These are phyloP conservation scores for Phyllotreta striolata DNA, from an alignment of 2,888 invertebrate species.

Conservation along the genomic window DNA sequence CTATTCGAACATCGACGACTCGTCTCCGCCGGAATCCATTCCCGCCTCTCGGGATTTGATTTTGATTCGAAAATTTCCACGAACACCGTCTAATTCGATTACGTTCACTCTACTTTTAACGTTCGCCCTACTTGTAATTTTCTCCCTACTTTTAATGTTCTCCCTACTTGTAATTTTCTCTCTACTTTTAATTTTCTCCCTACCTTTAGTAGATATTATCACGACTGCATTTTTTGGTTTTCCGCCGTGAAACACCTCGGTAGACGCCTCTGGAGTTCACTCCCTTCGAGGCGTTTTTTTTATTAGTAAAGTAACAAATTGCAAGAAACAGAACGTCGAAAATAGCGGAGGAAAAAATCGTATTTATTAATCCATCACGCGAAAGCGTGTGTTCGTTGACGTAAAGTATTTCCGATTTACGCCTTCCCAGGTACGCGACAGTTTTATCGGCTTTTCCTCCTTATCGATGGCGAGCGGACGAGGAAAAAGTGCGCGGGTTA, in stretches of 20 bases:
- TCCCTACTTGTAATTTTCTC: no score
- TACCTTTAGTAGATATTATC: no score
- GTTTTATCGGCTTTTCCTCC: no score
- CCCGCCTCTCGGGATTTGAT: not conserved
- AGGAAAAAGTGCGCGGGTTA: no score
- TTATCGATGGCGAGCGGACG: no score
- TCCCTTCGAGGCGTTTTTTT: slow-evolving; percentile 26
- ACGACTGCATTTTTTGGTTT: not conserved
- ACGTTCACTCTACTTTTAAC: no score
- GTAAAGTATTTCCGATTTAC: slow-evolving; percentile 26
- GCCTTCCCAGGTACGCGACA: not conserved
- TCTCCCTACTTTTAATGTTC: no score
- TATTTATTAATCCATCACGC: slow-evolving; percentile 31
- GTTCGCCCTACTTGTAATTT: no score
- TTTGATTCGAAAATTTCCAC: not conserved
- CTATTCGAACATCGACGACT: not conserved
- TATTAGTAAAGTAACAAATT: slow-evolving; percentile 26
- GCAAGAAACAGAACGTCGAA: slow-evolving; percentile 18
- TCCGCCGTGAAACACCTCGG: not conserved
- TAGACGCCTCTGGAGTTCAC: not conserved
- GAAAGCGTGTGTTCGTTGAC: slow-evolving; percentile 21
- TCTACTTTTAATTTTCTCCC: no score
- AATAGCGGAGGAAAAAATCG: slow-evolving; percentile 16
- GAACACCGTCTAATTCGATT: no score
- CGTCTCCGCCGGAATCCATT: not conserved